Conservation (phyloP, 2,888 invertebrate genomes). For the Caenorhabditis virilis region DNA sequence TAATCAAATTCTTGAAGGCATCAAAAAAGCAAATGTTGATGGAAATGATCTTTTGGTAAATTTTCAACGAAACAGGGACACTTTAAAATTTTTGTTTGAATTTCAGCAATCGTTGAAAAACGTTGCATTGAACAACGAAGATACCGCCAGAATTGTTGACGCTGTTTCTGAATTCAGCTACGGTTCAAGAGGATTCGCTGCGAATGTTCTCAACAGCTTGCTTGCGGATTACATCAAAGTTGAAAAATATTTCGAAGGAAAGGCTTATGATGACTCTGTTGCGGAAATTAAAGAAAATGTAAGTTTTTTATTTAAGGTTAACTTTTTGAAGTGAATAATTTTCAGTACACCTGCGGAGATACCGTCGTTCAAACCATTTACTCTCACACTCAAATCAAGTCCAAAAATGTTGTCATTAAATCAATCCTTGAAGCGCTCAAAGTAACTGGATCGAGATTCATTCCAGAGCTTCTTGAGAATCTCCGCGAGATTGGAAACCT, state of each 20-base stretch:
- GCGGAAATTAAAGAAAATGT: conserved; percentile 48
- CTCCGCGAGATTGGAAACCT: conserved; percentile 56
- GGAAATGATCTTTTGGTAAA: conserved; percentile 19
- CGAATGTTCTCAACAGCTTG: conserved; percentile 39
- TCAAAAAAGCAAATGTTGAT: conserved; percentile 21
- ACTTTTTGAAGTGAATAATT: not conserved
- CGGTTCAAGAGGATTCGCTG: conserved; percentile 28
- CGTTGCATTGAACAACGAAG: conserved; percentile 9
- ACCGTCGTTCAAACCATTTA: conserved; percentile 63
- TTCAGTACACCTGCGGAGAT: conserved; percentile 45
- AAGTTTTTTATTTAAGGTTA: not conserved
- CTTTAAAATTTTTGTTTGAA: too few relatives aligned
- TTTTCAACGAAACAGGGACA: too few relatives aligned
- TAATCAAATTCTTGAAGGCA: conserved; percentile 12
- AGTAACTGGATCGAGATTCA: conserved; percentile 24
- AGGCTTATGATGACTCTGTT: conserved; percentile 54
- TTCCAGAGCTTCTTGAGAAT: conserved; percentile 43
- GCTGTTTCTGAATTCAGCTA: conserved; percentile 17
- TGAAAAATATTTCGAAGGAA: conserved; percentile 55
- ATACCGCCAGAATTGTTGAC: conserved; percentile 3
- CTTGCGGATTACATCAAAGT: conserved; percentile 45
- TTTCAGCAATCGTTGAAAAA: conserved; percentile 4
- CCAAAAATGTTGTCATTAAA: conserved; percentile 50
- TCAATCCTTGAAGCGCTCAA: conserved; percentile 43
- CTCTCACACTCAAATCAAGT: conserved; percentile 64